Base-by-base conservation (phyloP, 1,140 invertebrate genomes). In the Liolophura sinensis region DNA sequence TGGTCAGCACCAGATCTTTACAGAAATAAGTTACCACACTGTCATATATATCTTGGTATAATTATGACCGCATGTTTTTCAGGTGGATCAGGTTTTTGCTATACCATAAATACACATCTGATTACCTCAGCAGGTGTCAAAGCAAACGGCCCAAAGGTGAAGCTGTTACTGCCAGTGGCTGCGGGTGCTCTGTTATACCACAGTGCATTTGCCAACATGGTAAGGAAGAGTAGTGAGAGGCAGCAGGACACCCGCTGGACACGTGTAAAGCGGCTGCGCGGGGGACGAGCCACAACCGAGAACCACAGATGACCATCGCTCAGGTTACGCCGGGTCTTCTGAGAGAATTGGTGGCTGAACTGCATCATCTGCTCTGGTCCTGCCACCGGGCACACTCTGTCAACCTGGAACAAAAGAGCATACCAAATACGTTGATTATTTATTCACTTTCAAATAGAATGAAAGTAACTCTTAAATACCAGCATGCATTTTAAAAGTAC, bases 221-320 rank as follows among this genome's bases (percentile, higher is more conserved):
- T 84, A 0, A 87, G 72, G 59, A 85, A 88, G 6, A 89, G 78
- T n/a, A 88, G 79, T 54, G 85, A 84, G 67, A 88, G 82, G 70
- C 87, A 88, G 58, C 86, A 87, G 9, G 86, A 86, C n/a, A 88
- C 82, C 48, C 88, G 70, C 78, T 89, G 85, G 11, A 80, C 67
- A 25, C 78, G 72, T 3, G 86, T 88, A 68, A 88, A 88, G 31
- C 87, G 74, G 54, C 85, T 87, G 51, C 84, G 75, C 6, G 86
- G 84, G 16, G 87, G 87, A 46, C 88, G 72, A 46, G 86, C 79
- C 69, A 89, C 85, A 7, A 89, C 83, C 14, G 87, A 88, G 70
- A 88, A 87, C 88, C 88, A 89, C 12, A 89, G 73, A 74, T 89
- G 88, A 46, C 87, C 87, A 73, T 89, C 88, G 18, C 81, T 79